These are phyloP conservation scores for Euglossa dilemma DNA, from an alignment of 1,140 invertebrate genomes.

Conservation along the genomic window DNA sequence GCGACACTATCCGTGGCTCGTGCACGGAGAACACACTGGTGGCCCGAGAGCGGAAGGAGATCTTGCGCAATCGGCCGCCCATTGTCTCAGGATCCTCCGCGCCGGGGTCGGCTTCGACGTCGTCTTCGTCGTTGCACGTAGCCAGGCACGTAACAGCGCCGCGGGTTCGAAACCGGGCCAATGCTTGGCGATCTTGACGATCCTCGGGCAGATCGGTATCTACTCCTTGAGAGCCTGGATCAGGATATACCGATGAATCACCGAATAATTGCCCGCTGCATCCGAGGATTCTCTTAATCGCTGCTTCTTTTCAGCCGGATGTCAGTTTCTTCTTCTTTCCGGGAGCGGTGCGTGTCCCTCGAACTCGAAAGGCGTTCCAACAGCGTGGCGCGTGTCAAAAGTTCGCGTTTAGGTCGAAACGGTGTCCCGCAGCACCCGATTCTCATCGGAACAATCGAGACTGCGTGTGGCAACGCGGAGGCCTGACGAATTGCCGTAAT, in stretches of 20 bases:
- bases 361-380: not conserved
- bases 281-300: no score
- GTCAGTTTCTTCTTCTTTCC: no score
- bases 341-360: no score
- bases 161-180: constrained; percentile 29
- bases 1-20: constrained; percentile 71
- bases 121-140: constrained; percentile 52
- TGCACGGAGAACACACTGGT: constrained; percentile 68
- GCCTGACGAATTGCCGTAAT: not conserved
- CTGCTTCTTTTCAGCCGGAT: not conserved
- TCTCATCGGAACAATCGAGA: not conserved
- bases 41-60: constrained; percentile 74
- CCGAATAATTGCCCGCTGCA: not conserved
- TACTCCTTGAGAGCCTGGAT: not conserved
- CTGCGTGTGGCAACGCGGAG: not conserved
- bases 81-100: constrained; percentile 76
- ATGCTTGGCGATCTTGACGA: constrained; percentile 19
- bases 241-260: not conserved
- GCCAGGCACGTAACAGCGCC: constrained; percentile 12
- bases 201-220: constrained; percentile 1
- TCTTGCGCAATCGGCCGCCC: constrained; percentile 76
- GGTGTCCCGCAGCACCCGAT: not conserved
- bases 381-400: no score
- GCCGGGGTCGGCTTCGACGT: constrained; percentile 67
- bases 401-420: not conserved